Conservation (phyloP, 2,113 vertebrate genomes). For the Corythaixoides concolor region DNA sequence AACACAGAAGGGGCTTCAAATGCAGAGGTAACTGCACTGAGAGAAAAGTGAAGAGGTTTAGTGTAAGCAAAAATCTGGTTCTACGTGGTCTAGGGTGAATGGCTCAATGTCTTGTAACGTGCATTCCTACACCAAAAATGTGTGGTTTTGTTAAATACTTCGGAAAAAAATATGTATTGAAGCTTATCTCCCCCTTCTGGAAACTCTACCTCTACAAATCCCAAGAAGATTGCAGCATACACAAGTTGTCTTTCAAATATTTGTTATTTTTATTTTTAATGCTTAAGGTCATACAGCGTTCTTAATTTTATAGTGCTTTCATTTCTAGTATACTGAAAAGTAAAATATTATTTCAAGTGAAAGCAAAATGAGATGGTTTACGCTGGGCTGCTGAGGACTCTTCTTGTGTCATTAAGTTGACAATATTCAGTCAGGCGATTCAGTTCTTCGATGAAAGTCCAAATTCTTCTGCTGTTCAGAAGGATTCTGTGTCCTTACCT, state of each 20-base stretch:
- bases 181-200: conserved; percentile 11
- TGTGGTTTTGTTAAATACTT: neutral
- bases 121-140: neutral
- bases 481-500: neutral
- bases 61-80: neutral
- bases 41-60: neutral
- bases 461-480: neutral
- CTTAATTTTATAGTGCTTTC: neutral
- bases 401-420: neutral
- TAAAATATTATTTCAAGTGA: neutral
- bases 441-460: neutral
- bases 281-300: neutral
- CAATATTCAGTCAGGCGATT: too few species aligned
- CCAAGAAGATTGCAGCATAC: accelerated
- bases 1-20: neutral
- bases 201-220: neutral
- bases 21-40: neutral
- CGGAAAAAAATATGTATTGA: neutral
- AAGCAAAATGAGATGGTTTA: neutral
- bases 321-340: neutral
- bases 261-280: neutral
- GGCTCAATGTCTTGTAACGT: neutral
- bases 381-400: neutral
- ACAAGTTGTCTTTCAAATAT: neutral
- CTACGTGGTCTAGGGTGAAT: accelerated